These are phyloP conservation scores for Glandiceps talaboti DNA, from an alignment of 53 echinoderm and acorn worm genomes.

Conservation along the genomic window DNA sequence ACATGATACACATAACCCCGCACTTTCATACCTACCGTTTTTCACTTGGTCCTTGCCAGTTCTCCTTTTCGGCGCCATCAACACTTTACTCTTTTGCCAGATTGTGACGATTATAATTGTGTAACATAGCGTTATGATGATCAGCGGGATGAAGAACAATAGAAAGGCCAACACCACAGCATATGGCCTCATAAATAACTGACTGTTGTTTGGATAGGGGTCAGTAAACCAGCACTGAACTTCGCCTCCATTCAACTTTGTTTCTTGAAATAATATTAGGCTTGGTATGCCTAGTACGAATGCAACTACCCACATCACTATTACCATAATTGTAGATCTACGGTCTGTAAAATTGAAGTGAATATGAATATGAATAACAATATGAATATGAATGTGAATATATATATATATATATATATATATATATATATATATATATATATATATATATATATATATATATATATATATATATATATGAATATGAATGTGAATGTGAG, in stretches of 20 bases:
- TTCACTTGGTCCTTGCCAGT: slow-evolving; percentile 1
- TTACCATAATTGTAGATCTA: slow-evolving; percentile 70
- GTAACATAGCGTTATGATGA: slow-evolving; percentile 79
- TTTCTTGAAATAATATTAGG: slow-evolving; percentile 37
- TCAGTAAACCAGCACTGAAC: slow-evolving; percentile 22
- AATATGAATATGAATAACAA: too few species aligned
- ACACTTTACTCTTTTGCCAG: slow-evolving; percentile 70
- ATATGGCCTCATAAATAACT: slow-evolving; percentile 20
- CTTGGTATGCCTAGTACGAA: slow-evolving; percentile 45
- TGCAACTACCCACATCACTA: slow-evolving; percentile 57
- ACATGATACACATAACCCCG: too few species aligned
- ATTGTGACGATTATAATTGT: slow-evolving; percentile 82
- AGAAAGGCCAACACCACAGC: slow-evolving; percentile 46
- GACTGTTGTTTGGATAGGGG: background rate
- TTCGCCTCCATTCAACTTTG: background rate
- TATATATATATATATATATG: too few species aligned
- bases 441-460: too few species aligned
- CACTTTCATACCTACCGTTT: too few species aligned
- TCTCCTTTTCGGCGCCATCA: slow-evolving; percentile 21
- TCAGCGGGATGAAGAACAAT: slow-evolving; percentile 80
- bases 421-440: too few species aligned
- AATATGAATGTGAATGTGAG: too few species aligned
- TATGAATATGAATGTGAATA: too few species aligned
- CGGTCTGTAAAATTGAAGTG: too few species aligned
- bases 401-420: too few species aligned